Base-by-base conservation (phyloP, 2,797 vertebrate species). In the Catamblyrhynchus diadema region DNA sequence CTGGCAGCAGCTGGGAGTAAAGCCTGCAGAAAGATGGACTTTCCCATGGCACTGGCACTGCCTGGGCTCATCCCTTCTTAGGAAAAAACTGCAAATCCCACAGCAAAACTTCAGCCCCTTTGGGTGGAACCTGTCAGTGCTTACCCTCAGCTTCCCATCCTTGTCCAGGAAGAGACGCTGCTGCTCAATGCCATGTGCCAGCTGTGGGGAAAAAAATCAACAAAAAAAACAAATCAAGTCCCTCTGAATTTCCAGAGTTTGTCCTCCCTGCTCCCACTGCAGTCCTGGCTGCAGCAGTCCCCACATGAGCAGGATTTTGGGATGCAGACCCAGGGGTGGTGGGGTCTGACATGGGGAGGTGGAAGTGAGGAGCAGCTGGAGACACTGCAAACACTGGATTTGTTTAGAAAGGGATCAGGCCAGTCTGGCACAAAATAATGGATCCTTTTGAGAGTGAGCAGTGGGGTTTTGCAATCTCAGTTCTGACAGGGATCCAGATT, bases 121-220 rank as follows among this genome's bases (percentile, higher is more conserved):
- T 19, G 47, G 12, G 25, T 53, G 59, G 44, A 75, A 59, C 19
- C 47, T 2, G 2, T 8, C 44, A 2, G 27, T 21, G 37, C 95
- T 94, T 74, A 97, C 96, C 96, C 89, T 88, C 85, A 93, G 51
- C 23, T 91, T 60, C 91, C 78, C 90, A 3, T 88, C 82, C 47
- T 93, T 62, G 39, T 91, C 80, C 41, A 83, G 84, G 87, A 57
- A 83, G 59, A 96, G 91, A 33, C 0, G 93, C 48, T 70, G 72
- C 81, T 94, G 94, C 37, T 96, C 92, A 2, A 7, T 66, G 74
- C 48, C 77, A 2, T 56, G 35, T 32, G 59, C 91, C 1, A 51
- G 81, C 97, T 97, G 57, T 11, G 35, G 12, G 24, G 32, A 7
- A 14, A 6, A 3, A 42, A 32, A 59, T 3, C 42, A 53, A 23